These are phyloP conservation scores for Andrena flavipes DNA, from an alignment of 2,888 invertebrate genomes.

Conservation along the genomic window DNA sequence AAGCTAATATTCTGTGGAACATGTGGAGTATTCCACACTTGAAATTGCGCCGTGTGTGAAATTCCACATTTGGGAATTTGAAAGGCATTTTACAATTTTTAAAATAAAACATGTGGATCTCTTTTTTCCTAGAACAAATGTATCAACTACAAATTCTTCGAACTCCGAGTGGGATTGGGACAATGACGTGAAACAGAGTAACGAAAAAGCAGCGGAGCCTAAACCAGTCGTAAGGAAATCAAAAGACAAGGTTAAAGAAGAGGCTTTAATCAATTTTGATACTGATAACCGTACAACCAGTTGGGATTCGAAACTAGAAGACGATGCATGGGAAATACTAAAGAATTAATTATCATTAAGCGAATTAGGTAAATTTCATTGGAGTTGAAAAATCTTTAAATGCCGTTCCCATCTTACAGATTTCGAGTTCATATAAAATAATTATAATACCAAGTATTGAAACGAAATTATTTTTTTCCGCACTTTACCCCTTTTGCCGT, in stretches of 20 bases:
- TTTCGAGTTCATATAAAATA: slow-evolving; percentile 40
- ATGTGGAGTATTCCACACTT: too few species aligned
- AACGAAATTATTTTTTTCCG: slow-evolving; percentile 38
- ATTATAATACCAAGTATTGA: slow-evolving; percentile 37
- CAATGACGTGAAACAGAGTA: slow-evolving; percentile 67
- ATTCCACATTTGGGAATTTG: too few species aligned
- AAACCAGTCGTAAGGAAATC: slow-evolving; percentile 63
- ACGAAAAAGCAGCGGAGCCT: slow-evolving; percentile 65
- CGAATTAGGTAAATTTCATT: slow-evolving; percentile 55
- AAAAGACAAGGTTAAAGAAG: slow-evolving; percentile 72
- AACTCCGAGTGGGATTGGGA: slow-evolving; percentile 78
- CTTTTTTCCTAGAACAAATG: slow-evolving; percentile 50
- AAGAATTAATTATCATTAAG: slow-evolving; percentile 78
- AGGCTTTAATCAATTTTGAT: slow-evolving; percentile 79
- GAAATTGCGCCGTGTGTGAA: too few species aligned
- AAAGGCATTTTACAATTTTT: too few species aligned
- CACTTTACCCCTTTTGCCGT: not conserved
- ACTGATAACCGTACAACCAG: slow-evolving; percentile 75
- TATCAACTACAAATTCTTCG: slow-evolving; percentile 45
- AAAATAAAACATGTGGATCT: not conserved
- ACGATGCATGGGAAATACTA: slow-evolving; percentile 83
- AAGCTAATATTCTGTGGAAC: slow-evolving; percentile 38
- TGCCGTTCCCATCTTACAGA: slow-evolving; percentile 12
- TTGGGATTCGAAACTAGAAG: slow-evolving; percentile 81
- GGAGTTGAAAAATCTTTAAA: slow-evolving; percentile 34